Conservation (phyloP, 2,888 invertebrate genomes). For the Drosophila subsilvestris region DNA sequence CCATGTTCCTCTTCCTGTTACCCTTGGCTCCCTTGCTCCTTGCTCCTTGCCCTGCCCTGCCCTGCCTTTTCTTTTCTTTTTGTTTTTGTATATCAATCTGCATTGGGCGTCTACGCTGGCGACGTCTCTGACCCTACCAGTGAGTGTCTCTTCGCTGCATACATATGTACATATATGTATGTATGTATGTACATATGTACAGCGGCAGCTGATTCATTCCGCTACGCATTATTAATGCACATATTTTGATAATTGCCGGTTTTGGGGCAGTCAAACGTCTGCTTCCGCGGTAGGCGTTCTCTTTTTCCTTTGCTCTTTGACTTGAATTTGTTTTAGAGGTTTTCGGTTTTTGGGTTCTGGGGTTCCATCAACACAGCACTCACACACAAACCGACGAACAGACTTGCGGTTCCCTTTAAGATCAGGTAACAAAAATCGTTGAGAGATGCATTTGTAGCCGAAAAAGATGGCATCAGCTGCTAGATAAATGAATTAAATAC, state of each 20-base stretch:
- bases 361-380: constrained; percentile 24
- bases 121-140: constrained; percentile 28
- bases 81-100: constrained; percentile 65
- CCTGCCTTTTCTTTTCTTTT: constrained; percentile 29
- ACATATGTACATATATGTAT: not conserved
- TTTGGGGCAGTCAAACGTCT: constrained; percentile 73
- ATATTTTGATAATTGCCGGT: constrained; percentile 83
- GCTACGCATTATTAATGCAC: constrained; percentile 78
- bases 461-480: not conserved
- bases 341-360: constrained; percentile 11
- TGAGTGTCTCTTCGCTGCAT: constrained; percentile 20
- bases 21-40: constrained; percentile 16
- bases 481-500: not conserved
- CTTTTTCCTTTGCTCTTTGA: constrained; percentile 56
- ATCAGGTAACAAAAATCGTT: constrained; percentile 24
- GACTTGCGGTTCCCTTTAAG: not conserved
- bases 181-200: too few species aligned
- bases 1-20: constrained; percentile 47
- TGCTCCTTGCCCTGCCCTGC: constrained; percentile 20
- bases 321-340: constrained; percentile 72
- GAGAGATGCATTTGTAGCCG: not conserved
- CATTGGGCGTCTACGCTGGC: constrained; percentile 65
- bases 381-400: constrained; percentile 31
- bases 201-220: constrained; percentile 78
- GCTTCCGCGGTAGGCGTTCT: constrained; percentile 78